These are phyloP conservation scores for Cataglyphis cursor DNA, from an alignment of 2,888 invertebrate species.

Conservation along the genomic window DNA sequence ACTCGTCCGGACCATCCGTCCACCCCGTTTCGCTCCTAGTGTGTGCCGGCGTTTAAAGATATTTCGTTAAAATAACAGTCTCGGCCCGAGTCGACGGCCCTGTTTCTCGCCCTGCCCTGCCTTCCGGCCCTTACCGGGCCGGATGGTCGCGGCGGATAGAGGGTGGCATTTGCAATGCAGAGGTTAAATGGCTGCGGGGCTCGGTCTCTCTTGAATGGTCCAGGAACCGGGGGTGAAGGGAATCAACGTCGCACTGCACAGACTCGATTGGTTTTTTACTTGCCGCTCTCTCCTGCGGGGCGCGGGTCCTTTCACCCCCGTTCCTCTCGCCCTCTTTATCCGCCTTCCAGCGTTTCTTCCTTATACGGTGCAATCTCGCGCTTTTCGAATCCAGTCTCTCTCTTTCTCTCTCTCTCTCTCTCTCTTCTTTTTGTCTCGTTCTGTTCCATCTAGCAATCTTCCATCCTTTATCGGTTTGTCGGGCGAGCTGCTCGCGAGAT, in stretches of 20 bases:
- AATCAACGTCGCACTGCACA: conserved; percentile 79
- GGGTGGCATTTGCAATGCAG: conserved; percentile 87
- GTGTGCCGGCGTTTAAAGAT: conserved; percentile 84
- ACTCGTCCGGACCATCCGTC: conserved; percentile 63
- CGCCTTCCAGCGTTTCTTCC: conserved; percentile 27
- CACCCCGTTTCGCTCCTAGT: conserved; percentile 50
- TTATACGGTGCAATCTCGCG: conserved; percentile 27
- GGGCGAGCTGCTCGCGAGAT: conserved; percentile 76
- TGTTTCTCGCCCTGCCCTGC: conserved; percentile 35
- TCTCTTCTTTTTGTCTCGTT: conserved; percentile 32
- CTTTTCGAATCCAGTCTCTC: conserved; percentile 36
- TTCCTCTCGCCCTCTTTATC: conserved; percentile 55
- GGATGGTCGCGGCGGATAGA: conserved; percentile 80
- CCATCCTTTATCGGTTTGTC: conserved; percentile 69
- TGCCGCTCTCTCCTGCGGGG: conserved; percentile 71
- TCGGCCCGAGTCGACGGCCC: conserved; percentile 76
- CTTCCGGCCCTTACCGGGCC: conserved; percentile 70
- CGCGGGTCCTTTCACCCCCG: conserved; percentile 56
- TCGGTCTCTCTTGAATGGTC: conserved; percentile 67
- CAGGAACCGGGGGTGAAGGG: conserved; percentile 67
- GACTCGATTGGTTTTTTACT: conserved; percentile 86
- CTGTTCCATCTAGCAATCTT: conserved; percentile 39
- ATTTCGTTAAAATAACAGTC: conserved; percentile 87
- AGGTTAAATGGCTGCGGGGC: conserved; percentile 86
- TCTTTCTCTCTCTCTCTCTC: conserved; percentile 36